Percentiles rank a stretch among this genome's conserved stretches.
Conservation (phyloP, 2,888 invertebrate species). For the Acronicta leporina region DNA sequence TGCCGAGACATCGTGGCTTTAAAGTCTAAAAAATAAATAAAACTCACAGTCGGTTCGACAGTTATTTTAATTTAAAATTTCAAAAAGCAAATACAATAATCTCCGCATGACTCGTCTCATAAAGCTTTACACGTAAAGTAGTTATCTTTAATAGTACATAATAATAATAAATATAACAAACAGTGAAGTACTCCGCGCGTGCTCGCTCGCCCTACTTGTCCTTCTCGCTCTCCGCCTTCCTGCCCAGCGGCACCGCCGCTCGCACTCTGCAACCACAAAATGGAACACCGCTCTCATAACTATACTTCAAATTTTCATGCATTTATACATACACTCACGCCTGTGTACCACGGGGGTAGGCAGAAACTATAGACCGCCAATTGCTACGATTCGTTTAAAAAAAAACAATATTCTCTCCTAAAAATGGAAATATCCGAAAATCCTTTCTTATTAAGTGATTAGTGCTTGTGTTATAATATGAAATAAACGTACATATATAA, state of each 20-base stretch:
- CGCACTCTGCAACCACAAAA: constrained; percentile 91
- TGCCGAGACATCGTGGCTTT: no score
- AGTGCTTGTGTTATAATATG: no score
- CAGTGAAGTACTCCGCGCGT: constrained; percentile 79
- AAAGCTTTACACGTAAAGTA: constrained; percentile 88
- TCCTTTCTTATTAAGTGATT: no score
- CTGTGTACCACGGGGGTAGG: no score
- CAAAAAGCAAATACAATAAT: constrained; percentile 89
- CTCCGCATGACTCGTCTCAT: constrained; percentile 88
- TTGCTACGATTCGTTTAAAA: no score
- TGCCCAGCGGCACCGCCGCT: constrained; percentile 96
- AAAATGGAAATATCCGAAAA: no score
- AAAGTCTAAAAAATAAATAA: constrained; percentile 51
- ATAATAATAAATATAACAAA: constrained; percentile 88
- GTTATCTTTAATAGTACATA: constrained; percentile 83
- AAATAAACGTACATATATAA: no score
- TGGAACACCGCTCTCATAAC: neutral
- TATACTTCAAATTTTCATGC: no score
- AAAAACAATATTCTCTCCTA: no score
- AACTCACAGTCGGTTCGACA: constrained; percentile 76
- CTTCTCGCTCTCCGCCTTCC: constrained; percentile 95
- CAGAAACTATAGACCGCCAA: no score
- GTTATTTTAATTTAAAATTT: constrained; percentile 89
- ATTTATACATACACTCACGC: no score
- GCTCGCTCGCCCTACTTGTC: constrained; percentile 91